Evolutionary conservation across 2,113 vertebrate species (phyloP).

Genomic region (Nestor notabilis): DNA sequence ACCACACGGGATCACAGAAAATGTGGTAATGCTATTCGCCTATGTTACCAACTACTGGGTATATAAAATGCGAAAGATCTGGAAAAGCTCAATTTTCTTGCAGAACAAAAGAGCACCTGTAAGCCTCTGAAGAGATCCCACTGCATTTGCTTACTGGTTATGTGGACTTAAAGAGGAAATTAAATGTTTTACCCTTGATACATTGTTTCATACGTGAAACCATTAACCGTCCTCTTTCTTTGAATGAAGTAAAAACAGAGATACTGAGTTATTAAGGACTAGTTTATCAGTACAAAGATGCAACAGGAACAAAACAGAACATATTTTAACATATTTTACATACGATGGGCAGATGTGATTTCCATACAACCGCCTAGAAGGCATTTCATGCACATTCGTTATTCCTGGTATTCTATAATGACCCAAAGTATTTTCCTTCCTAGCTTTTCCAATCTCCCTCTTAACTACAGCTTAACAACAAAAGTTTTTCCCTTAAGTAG

Average conservation of each 20-base stretch:
- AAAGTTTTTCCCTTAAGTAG: not conserved
- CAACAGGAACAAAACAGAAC: not conserved
- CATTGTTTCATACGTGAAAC: not conserved
- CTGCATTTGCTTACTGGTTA: not conserved
- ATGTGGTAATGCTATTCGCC: not conserved
- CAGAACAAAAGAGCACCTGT: not conserved
- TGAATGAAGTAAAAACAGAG: not conserved
- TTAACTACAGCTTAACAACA: not conserved
- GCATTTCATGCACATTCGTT: not conserved
- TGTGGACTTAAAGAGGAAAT: not conserved
- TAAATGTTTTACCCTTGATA: not conserved
- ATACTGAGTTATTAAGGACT: not conserved
- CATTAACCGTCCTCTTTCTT: not conserved
- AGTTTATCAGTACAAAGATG: not conserved
- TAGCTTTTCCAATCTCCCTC: not conserved
- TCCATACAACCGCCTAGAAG: not conserved
- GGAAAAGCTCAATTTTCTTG: not conserved
- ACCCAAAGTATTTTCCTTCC: not conserved
- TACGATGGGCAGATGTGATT: not conserved
- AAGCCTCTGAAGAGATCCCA: not conserved
- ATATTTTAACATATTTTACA: not conserved
- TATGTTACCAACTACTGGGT: not conserved
- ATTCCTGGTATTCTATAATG: not conserved
- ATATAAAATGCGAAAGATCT: not conserved
- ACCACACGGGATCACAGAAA: rapidly evolving